A percentile compares a stretch with the other conserved stretches of the same genome.
These are phyloP conservation scores for Apoderus coryli DNA, from an alignment of 2,888 invertebrate species.

Conservation along the genomic window DNA sequence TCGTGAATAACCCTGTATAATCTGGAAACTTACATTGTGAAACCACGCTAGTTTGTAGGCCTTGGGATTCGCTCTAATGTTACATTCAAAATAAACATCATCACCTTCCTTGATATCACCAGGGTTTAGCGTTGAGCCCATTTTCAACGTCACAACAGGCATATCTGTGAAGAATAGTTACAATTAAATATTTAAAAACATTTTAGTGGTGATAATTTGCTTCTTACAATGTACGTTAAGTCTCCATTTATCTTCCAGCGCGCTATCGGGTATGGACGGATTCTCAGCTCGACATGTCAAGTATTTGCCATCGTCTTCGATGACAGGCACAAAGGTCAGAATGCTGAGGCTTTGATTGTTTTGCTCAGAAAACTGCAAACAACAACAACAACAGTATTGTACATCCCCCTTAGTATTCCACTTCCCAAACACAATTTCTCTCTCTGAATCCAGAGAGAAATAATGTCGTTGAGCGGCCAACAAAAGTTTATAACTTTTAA, in stretches of 20 bases:
- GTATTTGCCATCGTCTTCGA: slow-evolving; percentile 81
- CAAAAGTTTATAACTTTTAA: no score
- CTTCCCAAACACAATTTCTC: no score
- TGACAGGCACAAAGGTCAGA: slow-evolving; percentile 65
- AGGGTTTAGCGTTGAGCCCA: slow-evolving; percentile 73
- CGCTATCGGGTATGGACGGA: slow-evolving; percentile 67
- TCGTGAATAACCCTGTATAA: no score
- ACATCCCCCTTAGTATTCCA: no score
- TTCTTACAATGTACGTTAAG: slow-evolving; percentile 78
- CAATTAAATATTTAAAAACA: slow-evolving; percentile 1
- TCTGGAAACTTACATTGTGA: slow-evolving; percentile 59
- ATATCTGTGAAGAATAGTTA: slow-evolving; percentile 45
- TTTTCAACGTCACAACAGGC: slow-evolving; percentile 65
- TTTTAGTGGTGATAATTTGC: not conserved
- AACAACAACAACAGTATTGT: slow-evolving; percentile 11
- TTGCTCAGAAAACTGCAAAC: slow-evolving; percentile 58
- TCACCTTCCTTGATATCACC: slow-evolving; percentile 82
- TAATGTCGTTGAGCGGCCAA: no score
- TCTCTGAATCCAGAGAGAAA: no score
- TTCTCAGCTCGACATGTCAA: slow-evolving; percentile 80
- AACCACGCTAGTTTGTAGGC: slow-evolving; percentile 76
- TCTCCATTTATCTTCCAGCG: slow-evolving; percentile 75
- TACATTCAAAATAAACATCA: slow-evolving; percentile 80
- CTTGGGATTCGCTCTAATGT: slow-evolving; percentile 71
- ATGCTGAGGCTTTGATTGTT: slow-evolving; percentile 76